Evolutionary conservation across 2,113 vertebrate genomes (phyloP).

Genomic region (Petroica traversi): DNA sequence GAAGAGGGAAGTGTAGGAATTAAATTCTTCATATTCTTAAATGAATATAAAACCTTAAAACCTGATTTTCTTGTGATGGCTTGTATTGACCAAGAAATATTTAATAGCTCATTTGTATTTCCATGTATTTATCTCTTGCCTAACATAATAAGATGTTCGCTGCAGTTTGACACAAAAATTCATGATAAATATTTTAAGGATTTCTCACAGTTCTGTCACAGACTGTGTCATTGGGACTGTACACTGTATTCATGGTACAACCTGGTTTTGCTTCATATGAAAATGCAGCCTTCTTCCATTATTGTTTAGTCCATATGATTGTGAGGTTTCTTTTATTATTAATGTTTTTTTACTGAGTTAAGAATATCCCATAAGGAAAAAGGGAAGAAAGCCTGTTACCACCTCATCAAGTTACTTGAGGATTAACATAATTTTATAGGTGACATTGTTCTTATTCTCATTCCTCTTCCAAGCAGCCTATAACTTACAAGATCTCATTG

Average conservation of each 20-base stretch:
- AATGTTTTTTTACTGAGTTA: slow-evolving; percentile 24
- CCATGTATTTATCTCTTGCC: background rate
- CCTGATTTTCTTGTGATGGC: background rate
- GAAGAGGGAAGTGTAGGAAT: background rate
- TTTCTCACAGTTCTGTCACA: background rate
- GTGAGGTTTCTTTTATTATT: accelerated
- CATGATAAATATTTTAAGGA: background rate
- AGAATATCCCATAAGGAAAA: background rate
- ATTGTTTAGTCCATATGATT: background rate
- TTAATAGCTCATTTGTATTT: background rate
- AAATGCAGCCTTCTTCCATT: background rate
- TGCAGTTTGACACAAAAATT: background rate
- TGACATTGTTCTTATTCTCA: slow-evolving; percentile 2
- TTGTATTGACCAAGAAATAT: background rate
- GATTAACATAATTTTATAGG: slow-evolving; percentile 22
- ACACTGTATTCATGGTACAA: background rate
- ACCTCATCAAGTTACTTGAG: slow-evolving; percentile 17
- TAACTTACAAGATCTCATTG: background rate
- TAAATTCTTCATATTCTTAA: background rate
- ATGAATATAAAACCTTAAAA: too few relatives aligned
- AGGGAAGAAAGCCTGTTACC: background rate
- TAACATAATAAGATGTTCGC: background rate
- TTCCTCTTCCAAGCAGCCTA: background rate
- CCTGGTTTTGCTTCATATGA: background rate
- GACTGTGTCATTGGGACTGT: background rate